Conservation (phyloP, 2,888 invertebrate species). For the Eueremaeus valkanovi region DNA sequence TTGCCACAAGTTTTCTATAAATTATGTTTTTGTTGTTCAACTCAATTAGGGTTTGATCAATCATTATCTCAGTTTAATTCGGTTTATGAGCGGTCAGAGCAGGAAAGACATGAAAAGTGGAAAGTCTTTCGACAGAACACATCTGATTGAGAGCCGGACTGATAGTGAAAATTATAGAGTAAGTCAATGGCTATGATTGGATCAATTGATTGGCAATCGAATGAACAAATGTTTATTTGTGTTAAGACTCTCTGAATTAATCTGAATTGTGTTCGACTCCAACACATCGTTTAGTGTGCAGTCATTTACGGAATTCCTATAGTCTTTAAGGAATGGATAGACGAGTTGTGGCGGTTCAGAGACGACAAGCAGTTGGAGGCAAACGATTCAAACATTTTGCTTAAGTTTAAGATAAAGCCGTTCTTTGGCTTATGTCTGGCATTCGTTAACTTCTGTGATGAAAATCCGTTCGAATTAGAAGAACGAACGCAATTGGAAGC, state of each 20-base stretch:
- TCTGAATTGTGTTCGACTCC: not conserved
- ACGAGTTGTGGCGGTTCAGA: slow-evolving; percentile 76
- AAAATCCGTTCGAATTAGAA: slow-evolving; percentile 86
- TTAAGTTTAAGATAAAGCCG: slow-evolving; percentile 71
- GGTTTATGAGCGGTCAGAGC: slow-evolving; percentile 94
- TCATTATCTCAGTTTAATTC: slow-evolving; percentile 61
- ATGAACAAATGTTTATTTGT: too few relatives aligned
- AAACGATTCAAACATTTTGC: slow-evolving; percentile 54
- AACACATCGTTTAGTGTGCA: slow-evolving; percentile 64
- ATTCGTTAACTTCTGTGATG: slow-evolving; percentile 82
- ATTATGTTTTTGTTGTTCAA: not conserved
- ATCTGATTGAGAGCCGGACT: slow-evolving; percentile 83
- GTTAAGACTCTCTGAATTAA: not conserved
- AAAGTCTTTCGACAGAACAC: slow-evolving; percentile 67
- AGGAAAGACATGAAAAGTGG: slow-evolving; percentile 77
- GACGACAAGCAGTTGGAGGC: slow-evolving; percentile 62
- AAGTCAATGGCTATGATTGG: too few relatives aligned
- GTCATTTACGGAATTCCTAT: slow-evolving; percentile 83
- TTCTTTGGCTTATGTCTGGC: slow-evolving; percentile 81
- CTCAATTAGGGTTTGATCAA: slow-evolving; percentile 17
- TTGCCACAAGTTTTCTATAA: not conserved
- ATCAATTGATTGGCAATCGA: too few relatives aligned
- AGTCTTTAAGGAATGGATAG: slow-evolving; percentile 81
- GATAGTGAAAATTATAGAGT: slow-evolving; percentile 82
- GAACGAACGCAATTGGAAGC: slow-evolving; percentile 63